Base-by-base conservation (phyloP, 2,888 invertebrate species). In the Clusia tigrina region DNA sequence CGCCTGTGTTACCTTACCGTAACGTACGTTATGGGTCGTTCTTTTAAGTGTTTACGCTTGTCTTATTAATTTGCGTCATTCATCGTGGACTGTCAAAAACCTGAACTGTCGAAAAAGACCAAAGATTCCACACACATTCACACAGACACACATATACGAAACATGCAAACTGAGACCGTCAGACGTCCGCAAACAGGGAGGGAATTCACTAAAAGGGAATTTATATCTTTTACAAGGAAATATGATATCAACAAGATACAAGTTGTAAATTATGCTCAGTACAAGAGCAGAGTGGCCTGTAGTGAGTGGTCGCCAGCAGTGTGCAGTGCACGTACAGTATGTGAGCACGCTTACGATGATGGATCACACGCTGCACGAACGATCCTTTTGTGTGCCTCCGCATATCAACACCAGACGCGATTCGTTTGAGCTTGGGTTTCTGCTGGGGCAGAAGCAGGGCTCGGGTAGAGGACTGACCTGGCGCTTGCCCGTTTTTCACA, bases 21-120 rank as follows among this genome's bases (percentile, higher is more conserved):
- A 15, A 3, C 20, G 15, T 20, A 12, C 48, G 48, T 12, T 20
- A 48, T 48, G 42, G n/a, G 12, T 18, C 37, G 3, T 20, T 22
- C 23, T n/a, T n/a, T 73, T 73, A 77, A 78, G 75, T 78, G 77
- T 74, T 76, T 76, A 76, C 74, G 73, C 73, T 72, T 78, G 78
- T 78, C 75, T 79, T 79, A 73, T 76, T 75, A 78, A 79, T 79
- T 76, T 69, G 71, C 73, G 66, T 71, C 74, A 78, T 79, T 76
- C 66, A 73, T 79, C 79, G 77, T 77, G 58, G 48, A 66, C 76
- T 75, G 75, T 76, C 75, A 74, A 51, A 62, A 53, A 66, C 24
- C 10, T 20, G 25, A 5, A 46, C 22, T 15, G 3, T 38, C 54
- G 12, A 23, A 32, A 46, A 32, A 53, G n/a, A n/a, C n/a, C n/a